Base-by-base conservation (phyloP, 2,888 invertebrate genomes). In the Tetranychus piercei region DNA sequence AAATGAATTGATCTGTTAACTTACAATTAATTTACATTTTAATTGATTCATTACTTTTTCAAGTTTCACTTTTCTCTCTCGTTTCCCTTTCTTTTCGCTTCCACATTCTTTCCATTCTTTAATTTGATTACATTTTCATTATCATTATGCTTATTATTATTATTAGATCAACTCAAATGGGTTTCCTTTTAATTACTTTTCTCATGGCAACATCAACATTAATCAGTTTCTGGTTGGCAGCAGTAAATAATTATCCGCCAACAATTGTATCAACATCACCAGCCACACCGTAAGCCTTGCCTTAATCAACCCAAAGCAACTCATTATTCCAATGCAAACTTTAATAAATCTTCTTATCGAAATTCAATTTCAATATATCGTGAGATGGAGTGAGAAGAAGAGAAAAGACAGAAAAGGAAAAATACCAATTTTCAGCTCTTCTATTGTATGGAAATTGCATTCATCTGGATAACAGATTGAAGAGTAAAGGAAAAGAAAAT, bases 221-320 rank as follows among this genome's bases (percentile, higher is more conserved):
- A 20, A 18, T 43, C n/a, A n/a, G 20, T 9, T n/a, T 34, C 8
- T n/a, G 18, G n/a, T n/a, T 34, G 23, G 44, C n/a, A 44, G 71
- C 71, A 44, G 11, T 71, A 8, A 72, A 72, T 23, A 22, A 72
- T 55, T 72, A 72, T 55, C 72, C 72, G n/a, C 72, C 72, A 55
- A 72, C 72, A 22, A 72, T 72, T 20, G 45, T 72, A n/a, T 45
- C 45, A n/a, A 72, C 72, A 20, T 44, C 72, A 44, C 72, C 72
- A 72, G 72, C 64, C 11, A 34, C 34, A 15, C 20, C 20, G 72
- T 72, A 72, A 72, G 64, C 44, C 8, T n/a, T 18, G 20, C 11
- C 34, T 71, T 44, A 11, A n/a, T 71, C 20, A 44, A 34, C 55
- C 15, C 55, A 55, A 15, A 55, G 15, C 15, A 55, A 55, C 55